These are phyloP conservation scores for Oxyruncus cristatus DNA, from an alignment of 2,113 vertebrate species.

Conservation along the genomic window DNA sequence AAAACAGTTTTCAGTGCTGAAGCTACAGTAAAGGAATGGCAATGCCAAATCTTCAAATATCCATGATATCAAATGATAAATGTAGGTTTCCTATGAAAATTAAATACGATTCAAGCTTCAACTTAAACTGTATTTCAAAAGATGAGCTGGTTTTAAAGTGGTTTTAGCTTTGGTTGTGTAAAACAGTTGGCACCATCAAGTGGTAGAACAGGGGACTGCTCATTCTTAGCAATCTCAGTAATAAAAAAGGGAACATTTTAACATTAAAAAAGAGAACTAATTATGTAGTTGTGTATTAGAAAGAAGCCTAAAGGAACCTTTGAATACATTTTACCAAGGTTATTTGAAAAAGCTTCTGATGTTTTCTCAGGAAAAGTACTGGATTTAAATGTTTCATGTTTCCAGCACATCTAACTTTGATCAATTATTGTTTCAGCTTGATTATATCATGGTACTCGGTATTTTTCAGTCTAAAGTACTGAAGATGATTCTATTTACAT, in stretches of 20 bases:
- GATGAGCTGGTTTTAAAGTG: neutral
- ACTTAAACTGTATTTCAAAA: neutral
- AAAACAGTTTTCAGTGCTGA: neutral
- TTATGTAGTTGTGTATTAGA: neutral
- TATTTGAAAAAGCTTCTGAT: neutral
- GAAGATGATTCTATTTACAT: neutral
- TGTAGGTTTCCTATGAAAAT: neutral
- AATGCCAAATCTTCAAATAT: neutral
- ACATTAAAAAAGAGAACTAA: neutral
- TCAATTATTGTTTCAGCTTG: neutral
- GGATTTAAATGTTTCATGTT: neutral
- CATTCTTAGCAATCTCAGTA: neutral
- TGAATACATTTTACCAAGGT: neutral
- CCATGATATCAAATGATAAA: neutral
- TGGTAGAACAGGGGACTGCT: constrained; percentile 34
- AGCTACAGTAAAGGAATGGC: neutral
- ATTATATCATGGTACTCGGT: neutral
- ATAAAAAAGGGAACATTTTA: neutral
- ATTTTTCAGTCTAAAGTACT: neutral
- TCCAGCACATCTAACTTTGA: neutral
- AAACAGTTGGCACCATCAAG: constrained; percentile 55
- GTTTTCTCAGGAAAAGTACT: neutral
- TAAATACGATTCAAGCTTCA: neutral
- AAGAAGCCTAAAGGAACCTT: neutral
- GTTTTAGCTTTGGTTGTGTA: neutral